Base-by-base conservation (phyloP, 1,140 invertebrate genomes). In the Drosophila insularis region DNA sequence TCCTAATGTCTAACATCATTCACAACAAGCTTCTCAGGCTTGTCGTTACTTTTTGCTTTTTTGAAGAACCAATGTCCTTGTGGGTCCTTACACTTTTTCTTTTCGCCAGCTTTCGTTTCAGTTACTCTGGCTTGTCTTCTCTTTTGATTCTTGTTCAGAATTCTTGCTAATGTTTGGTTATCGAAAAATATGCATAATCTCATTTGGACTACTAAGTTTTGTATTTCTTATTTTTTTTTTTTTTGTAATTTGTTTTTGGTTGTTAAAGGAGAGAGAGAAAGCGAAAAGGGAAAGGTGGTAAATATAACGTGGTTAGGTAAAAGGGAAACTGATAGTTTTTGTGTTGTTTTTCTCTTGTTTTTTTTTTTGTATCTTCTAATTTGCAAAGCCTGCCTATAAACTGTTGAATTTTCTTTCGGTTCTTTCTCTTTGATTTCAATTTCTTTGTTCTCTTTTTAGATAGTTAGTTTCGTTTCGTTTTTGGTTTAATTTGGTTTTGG, bases 1-100 rank as follows among this genome's bases (percentile, higher is more conserved):
- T 89, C 85, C 89, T 89, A 78, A 89, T 72, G 70, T 89, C 84
- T 89, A 89, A 89, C 84, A 89, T 89, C 66, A 89, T 89, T 89
- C 74, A 50, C 43, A 77, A 89, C 77, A 71, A 56, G 77, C 74
- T 81, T 35, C 27, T 5, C 11, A 40, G 19, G 65, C 67, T 55
- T 32, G 54, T 60, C 32, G 64, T 31, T 37, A 53, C 35, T 17
- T 23, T 39, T 19, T 10, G 17, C 27, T 27, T 27, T 27, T 27
- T 27, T 27, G 27, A 27, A 27, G 27, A 14, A 23, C 10, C 10
- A 32, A 50, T 8, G 43, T 50, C 43, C 43, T 50, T 37, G 58
- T 55, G 53, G 8, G 39, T 46, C 68, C 54, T 17, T 50, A 14
- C 14, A 19, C 71, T 71, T 3, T 27, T 27, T 39, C 31, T 59